Conservation (phyloP, 30 jellyfish, hydroid and myxozoan genomes). For the Turritopsis dohrnii region DNA sequence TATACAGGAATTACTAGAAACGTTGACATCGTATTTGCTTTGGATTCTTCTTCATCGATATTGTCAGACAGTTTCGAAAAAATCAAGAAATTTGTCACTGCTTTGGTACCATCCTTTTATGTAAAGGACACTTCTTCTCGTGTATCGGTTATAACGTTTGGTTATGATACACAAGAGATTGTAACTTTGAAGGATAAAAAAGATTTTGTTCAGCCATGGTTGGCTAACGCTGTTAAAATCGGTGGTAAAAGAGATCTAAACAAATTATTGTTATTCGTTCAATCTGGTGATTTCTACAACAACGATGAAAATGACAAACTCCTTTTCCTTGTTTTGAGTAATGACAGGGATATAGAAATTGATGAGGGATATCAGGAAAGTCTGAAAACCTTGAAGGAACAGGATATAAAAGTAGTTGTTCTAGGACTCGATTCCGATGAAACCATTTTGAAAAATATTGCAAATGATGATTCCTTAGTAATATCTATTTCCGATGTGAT, state of each 20-base stretch:
- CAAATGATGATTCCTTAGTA: background rate
- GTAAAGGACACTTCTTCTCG: constrained; percentile 26
- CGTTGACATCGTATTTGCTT: constrained; percentile 29
- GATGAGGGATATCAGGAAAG: constrained; percentile 38
- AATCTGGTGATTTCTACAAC: constrained; percentile 17
- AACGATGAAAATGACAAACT: constrained; percentile 34
- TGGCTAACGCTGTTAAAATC: background rate
- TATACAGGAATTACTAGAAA: constrained; percentile 40
- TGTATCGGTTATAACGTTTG: constrained; percentile 44
- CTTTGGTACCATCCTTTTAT: background rate
- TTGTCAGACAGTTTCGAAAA: background rate
- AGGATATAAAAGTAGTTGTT: constrained; percentile 47
- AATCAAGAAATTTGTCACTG: background rate
- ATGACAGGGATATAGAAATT: constrained; percentile 39
- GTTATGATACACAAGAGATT: constrained; percentile 31
- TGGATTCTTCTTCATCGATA: constrained; percentile 30
- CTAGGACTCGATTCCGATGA: constrained; percentile 48
- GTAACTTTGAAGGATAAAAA: constrained; percentile 26
- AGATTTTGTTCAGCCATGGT: background rate
- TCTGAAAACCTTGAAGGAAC: constrained; percentile 29
- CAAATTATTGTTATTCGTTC: constrained; percentile 35
- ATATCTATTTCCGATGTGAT: background rate
- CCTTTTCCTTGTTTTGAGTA: constrained; percentile 47
- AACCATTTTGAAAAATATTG: background rate
- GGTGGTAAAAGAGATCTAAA: constrained; percentile 70